Evolutionary conservation across 1,140 invertebrate genomes (phyloP).

Genomic region (Eupristina koningsbergeri): DNA sequence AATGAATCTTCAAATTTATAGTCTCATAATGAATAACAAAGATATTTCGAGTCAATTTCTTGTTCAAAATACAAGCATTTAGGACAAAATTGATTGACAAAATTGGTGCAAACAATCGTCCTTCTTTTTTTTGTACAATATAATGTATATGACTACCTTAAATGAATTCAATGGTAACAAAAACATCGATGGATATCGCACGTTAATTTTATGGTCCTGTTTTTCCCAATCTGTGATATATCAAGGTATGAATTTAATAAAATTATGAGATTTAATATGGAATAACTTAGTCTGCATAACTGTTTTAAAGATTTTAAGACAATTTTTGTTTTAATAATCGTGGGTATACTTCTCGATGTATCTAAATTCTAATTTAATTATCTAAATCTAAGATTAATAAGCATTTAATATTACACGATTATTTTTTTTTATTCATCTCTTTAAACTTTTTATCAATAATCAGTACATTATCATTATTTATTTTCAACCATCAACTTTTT

Average conservation of each 20-base stretch:
- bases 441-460: no score
- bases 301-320: no score
- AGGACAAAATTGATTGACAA: not conserved
- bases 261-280: not conserved
- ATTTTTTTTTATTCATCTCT: no score
- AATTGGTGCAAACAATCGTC: not conserved
- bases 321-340: no score
- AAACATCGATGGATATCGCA: constrained; percentile 24
- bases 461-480: no score
- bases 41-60: not conserved
- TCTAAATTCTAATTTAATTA: no score
- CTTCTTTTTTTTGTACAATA: constrained; percentile 1
- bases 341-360: no score
- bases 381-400: not conserved
- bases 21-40: not conserved
- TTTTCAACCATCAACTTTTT: no score
- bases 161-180: constrained; percentile 1
- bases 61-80: not conserved
- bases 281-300: not conserved
- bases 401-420: no score
- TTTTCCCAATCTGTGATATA: constrained; percentile 22
- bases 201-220: not conserved
- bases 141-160: constrained; percentile 40
- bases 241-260: not conserved
- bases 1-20: not conserved